Evolutionary conservation across 92 coral and sea anemone genomes (phyloP).

Genomic region (Epizoanthus stellaris): DNA sequence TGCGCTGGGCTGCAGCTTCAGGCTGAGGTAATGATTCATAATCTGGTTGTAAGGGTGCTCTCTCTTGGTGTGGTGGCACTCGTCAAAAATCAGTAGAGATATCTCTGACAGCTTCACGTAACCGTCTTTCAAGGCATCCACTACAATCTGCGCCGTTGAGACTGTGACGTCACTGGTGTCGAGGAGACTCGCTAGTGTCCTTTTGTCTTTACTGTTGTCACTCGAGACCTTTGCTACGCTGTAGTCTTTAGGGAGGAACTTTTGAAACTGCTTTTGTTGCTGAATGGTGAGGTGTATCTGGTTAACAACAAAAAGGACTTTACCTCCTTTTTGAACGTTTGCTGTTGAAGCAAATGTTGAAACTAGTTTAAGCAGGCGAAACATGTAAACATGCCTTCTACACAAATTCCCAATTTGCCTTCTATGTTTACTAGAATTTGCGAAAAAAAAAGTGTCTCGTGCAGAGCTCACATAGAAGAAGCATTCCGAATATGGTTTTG

Average conservation of each 20-base stretch:
- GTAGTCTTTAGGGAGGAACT: slow-evolving; percentile 71
- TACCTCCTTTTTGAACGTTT: slow-evolving; percentile 28
- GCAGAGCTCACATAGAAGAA: no score
- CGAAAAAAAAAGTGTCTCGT: no score
- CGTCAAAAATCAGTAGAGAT: slow-evolving; percentile 86
- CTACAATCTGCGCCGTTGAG: slow-evolving; percentile 93
- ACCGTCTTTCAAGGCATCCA: slow-evolving; percentile 74
- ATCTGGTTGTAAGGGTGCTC: slow-evolving; percentile 89
- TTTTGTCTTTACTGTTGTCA: slow-evolving; percentile 60
- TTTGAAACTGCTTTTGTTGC: slow-evolving; percentile 82
- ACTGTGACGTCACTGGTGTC: slow-evolving; percentile 70
- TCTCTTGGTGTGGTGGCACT: slow-evolving; percentile 91
- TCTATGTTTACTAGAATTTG: no score
- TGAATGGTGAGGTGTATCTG: slow-evolving; percentile 88
- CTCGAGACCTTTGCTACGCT: slow-evolving; percentile 71
- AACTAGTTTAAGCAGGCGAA: no score
- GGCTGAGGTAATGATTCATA: slow-evolving; percentile 81
- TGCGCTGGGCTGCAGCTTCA: slow-evolving; percentile 67
- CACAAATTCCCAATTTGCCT: no score
- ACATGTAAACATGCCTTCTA: no score
- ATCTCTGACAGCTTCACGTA: slow-evolving; percentile 64
- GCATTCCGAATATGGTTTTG: no score
- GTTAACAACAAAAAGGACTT: slow-evolving; percentile 90
- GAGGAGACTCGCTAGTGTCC: slow-evolving; percentile 63
- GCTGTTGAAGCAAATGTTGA: background rate